Base-by-base conservation (phyloP, 2,888 invertebrate species). In the Blastobasis lacticolella region DNA sequence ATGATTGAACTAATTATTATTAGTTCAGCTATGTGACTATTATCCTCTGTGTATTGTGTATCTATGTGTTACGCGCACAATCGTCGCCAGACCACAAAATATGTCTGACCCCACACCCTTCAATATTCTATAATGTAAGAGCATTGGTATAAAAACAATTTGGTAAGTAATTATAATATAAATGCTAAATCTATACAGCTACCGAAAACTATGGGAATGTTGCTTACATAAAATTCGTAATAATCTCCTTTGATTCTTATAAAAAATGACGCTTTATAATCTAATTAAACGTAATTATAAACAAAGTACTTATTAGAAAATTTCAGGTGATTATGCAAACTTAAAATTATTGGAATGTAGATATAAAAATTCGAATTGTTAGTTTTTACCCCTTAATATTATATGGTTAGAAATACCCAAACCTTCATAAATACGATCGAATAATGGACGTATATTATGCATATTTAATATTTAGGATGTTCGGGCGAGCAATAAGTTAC, bases 111-210 rank as follows among this genome's bases (percentile, higher is more conserved):
- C 73, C 64, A 65, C 69, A 66, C 62, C 58, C 58, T 61, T 64
- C 59, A 67, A 72, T 69, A 71, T 68, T 74, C 68, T 76, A 78
- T 66, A 74, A 71, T 65, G 71, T 80, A 80, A 81, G 76, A 81
- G 78, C 86, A 87, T 86, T 87, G 87, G 86, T 86, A 86, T 86
- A 74, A 77, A 78, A 80, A 74, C 70, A 85, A 85, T 85, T 87
- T 86, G 85, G 86, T 85, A 83, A 84, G 74, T 75, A 74, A 69
- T 62, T 73, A 75, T 75, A 74, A 69, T 62, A 73, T 80, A 81
- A 76, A 79, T 75, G 72, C 81, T 84, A 78, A 65, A 72, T 58
- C 77, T 83, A 82, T 68, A 76, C 75, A 83, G 78, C 84, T 85
- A 85, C 78, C 78, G 67, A 72, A 72, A 69, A 42, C 42, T 74